A percentile compares a stretch with the other conserved stretches of the same genome.
phyloP scores from a whole-genome alignment of 2,888 invertebrate genomes.

The Syritta pipiens region DNA sequence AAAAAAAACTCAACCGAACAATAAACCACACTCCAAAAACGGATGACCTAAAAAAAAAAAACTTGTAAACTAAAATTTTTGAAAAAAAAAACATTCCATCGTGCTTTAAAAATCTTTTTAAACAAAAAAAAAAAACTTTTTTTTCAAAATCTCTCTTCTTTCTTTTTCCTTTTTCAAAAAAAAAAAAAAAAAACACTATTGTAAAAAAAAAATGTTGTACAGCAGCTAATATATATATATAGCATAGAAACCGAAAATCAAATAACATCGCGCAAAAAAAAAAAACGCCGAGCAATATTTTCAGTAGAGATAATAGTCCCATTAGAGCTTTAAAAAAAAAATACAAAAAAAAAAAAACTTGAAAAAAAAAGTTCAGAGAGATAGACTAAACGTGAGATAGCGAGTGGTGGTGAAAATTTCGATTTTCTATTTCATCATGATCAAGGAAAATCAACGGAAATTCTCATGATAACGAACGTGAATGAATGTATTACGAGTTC shows the following conservation, averaged over 20 bases:
- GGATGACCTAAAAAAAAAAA: neutral
- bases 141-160: too few species aligned
- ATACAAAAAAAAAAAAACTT: too few species aligned
- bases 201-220: neutral
- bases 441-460: slow-evolving; percentile 47
- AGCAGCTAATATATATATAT: too few species aligned
- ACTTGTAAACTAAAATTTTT: neutral
- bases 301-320: too few species aligned
- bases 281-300: neutral
- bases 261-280: too few species aligned
- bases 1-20: slow-evolving; percentile 13
- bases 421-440: slow-evolving; percentile 40
- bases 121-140: neutral
- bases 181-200: neutral
- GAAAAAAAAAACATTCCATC: slow-evolving; percentile 7
- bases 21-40: neutral
- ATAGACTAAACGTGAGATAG: neutral
- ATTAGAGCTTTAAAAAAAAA: too few species aligned
- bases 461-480: slow-evolving; percentile 64
- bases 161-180: too few species aligned
- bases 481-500: slow-evolving; percentile 59
- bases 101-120: slow-evolving; percentile 32
- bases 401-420: neutral
- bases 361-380: neutral
- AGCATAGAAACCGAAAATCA: too few species aligned